phyloP scores from a whole-genome alignment of 2,888 invertebrate genomes.

The Leptogaster cylindrica region DNA sequence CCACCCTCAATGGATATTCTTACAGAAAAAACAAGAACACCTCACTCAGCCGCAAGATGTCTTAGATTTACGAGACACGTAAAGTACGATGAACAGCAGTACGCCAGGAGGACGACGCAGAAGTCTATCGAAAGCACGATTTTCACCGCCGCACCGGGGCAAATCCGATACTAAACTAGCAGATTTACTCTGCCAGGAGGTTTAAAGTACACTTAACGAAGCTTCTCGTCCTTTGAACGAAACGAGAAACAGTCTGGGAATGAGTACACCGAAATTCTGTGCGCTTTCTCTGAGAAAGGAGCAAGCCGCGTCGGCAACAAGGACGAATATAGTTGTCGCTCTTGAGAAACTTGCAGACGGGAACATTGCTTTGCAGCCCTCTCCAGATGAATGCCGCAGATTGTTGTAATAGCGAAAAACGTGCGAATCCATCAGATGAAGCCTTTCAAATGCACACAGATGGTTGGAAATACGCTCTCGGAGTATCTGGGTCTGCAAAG shows the following conservation, averaged over 20 bases:
- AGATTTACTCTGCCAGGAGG: slow-evolving; percentile 39
- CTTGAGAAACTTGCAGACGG: slow-evolving; percentile 16
- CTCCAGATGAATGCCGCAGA: slow-evolving; percentile 7
- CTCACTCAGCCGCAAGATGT: slow-evolving; percentile 5
- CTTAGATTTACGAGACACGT: neutral
- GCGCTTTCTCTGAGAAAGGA: slow-evolving; percentile 14
- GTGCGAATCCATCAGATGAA: slow-evolving; percentile 14
- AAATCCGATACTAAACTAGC: slow-evolving; percentile 42
- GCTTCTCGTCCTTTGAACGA: slow-evolving; percentile 22
- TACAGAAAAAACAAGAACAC: neutral
- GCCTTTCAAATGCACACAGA: neutral
- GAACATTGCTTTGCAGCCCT: slow-evolving; percentile 22
- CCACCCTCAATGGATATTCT: neutral
- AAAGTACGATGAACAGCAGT: neutral
- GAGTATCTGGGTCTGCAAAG: slow-evolving; percentile 2
- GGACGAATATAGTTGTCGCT: neutral
- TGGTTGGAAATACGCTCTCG: neutral
- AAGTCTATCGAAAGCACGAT: neutral
- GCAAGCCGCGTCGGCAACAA: neutral
- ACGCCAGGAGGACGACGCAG: neutral
- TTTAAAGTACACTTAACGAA: slow-evolving; percentile 38
- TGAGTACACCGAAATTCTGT: neutral
- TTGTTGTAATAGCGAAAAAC: slow-evolving; percentile 33
- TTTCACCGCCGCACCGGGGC: slow-evolving; percentile 28
- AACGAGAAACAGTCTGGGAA: neutral